Conservation (phyloP, 2,113 vertebrate genomes). For the Nanorana parkeri region DNA sequence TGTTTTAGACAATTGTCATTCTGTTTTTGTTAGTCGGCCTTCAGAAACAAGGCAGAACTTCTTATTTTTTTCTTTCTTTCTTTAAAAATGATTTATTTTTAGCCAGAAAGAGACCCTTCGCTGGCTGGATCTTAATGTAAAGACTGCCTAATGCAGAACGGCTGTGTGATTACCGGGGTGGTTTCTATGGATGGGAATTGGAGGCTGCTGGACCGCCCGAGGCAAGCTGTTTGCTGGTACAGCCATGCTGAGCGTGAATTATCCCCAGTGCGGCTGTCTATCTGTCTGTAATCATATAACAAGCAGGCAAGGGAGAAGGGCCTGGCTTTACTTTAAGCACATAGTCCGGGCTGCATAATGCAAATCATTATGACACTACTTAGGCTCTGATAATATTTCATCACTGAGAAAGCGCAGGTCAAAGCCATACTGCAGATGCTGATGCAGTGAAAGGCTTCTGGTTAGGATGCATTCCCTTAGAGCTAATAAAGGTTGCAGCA, state of each 20-base stretch:
- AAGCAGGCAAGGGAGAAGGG: not conserved
- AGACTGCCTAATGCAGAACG: conserved; percentile 10
- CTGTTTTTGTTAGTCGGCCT: too few species aligned
- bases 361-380: too few species aligned
- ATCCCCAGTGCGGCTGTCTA: conserved; percentile 54
- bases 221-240: conserved; percentile 48
- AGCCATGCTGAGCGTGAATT: conserved; percentile 53
- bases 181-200: conserved; percentile 52
- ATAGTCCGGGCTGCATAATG: too few species aligned
- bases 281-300: conserved; percentile 45
- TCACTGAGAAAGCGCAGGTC: too few species aligned
- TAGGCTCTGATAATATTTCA: too few species aligned
- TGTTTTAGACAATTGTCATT: too few species aligned
- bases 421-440: too few species aligned
- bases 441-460: too few species aligned
- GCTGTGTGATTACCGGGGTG: conserved; percentile 23
- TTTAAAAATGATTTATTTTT: not conserved
- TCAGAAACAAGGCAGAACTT: too few species aligned
- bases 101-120: not conserved
- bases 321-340: not conserved
- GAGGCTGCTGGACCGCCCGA: conserved; percentile 44
- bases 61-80: too few species aligned
- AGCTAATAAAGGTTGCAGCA: too few species aligned
- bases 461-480: too few species aligned
- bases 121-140: conserved; percentile 14